Conservation (phyloP, 2,888 invertebrate genomes). For the Orchestes rusci region DNA sequence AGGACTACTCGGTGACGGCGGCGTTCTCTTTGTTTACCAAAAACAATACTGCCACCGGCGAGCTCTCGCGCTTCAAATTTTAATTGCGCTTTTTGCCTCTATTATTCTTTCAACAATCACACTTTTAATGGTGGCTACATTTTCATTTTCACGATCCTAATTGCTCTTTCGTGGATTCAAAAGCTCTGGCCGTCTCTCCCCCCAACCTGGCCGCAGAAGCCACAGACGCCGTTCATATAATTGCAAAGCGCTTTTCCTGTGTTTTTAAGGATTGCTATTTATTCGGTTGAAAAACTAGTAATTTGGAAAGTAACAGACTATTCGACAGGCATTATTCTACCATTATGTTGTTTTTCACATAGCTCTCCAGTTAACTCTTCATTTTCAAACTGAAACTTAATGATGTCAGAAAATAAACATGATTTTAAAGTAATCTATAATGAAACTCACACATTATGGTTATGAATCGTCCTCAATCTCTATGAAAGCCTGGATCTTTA, state of each 20-base stretch:
- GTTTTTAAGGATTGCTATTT: background rate
- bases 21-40: constrained; percentile 13
- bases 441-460: too few species aligned
- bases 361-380: too few species aligned
- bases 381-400: too few species aligned
- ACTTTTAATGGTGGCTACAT: constrained; percentile 32
- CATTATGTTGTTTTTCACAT: too few species aligned
- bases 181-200: background rate
- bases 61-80: constrained; percentile 27
- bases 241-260: background rate
- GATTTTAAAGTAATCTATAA: too few species aligned
- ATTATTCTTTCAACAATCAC: constrained; percentile 32
- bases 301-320: too few species aligned
- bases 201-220: background rate
- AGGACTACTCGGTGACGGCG: constrained; percentile 7
- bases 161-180: constrained; percentile 22
- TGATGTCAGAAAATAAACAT: too few species aligned
- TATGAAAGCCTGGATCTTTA: too few species aligned
- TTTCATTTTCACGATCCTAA: constrained; percentile 31
- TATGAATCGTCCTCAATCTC: too few species aligned
- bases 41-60: constrained; percentile 14
- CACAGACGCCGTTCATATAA: background rate
- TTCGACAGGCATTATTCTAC: too few species aligned
- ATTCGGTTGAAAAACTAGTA: too few species aligned
- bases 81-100: constrained; percentile 35